Evolutionary conservation across 23 tunicate species (phyloP), one percentile per base, ranked within the genome.

Genomic region (Styela clava): DNA sequence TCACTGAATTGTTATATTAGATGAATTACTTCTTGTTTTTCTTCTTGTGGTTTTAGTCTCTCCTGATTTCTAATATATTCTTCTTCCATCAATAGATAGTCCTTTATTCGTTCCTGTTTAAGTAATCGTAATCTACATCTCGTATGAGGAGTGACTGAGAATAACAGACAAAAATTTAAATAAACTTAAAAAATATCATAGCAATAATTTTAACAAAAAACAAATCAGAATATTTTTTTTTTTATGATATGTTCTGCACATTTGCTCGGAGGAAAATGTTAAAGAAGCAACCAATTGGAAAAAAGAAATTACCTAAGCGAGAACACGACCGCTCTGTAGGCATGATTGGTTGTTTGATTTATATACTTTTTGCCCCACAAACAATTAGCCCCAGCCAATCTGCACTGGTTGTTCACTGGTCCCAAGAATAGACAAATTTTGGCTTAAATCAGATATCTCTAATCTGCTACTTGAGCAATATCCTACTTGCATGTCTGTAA

Each of bases 71-170:
- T 79, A 69, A 96, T 96, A 69, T 83, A 96, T 74, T 96, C 99
- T 87, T 96, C 99, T 82, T 96, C 99, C 99, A 96, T 96, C 22
- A 96, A 69, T 64, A 96, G 86, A 79, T 84, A 96, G 82, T 96
- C 99, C 51, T 96, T 96, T 64, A 96, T 96, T 69, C 99, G 73
- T 68, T 96, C 99, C 25, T 86, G 91, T 67, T 96, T 96, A 19
- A 96, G 79, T 33, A 96, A 68, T 3, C 99, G 97, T 21, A 96
- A 85, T 1, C 97, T 89, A 64, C 99, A 96, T 78, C 89, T 79
- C 37, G 99, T 96, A 69, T 91, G 89, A 22, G 99, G 99, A 2
- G 94, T 91, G 12, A 96, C 98, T 84, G 74, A n/a, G n/a, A n/a
- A n/a, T n/a, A n/a, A n/a, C n/a, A 61, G n/a, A 61, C 22, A 61